Conservation (phyloP, 2,113 vertebrate genomes). For the Nycticorax nycticorax region DNA sequence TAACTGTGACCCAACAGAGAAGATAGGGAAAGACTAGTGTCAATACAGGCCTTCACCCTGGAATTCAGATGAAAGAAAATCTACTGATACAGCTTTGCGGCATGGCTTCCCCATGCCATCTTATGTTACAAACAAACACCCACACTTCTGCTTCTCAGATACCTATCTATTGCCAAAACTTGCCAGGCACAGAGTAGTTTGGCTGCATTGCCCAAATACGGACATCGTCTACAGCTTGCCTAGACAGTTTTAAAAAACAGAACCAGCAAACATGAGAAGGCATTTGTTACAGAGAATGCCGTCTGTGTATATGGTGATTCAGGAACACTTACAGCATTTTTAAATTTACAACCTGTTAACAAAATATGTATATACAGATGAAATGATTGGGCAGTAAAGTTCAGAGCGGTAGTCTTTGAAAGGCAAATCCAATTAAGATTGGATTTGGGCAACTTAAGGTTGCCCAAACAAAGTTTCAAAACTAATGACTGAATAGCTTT, state of each 20-base stretch:
- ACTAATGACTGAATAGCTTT: not conserved
- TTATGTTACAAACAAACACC: not conserved
- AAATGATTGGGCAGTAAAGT: not conserved
- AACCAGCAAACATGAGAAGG: not conserved
- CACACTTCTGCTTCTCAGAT: not conserved
- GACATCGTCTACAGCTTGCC: not conserved
- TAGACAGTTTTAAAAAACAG: not conserved
- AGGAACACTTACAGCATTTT: not conserved
- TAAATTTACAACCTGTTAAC: not conserved
- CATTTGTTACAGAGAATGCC: not conserved
- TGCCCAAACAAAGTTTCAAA: not conserved
- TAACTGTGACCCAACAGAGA: not conserved
- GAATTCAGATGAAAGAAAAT: not conserved
- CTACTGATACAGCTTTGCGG: not conserved
- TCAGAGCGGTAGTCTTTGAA: not conserved
- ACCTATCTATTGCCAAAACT: not conserved
- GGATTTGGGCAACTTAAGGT: not conserved
- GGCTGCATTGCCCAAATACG: not conserved
- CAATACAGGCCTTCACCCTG: not conserved
- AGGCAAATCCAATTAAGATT: not conserved
- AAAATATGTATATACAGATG: accelerated
- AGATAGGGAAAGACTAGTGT: not conserved
- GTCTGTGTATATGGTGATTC: not conserved
- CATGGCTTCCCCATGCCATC: accelerated
- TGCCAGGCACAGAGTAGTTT: not conserved